Conservation (phyloP, 2,113 vertebrate genomes). For the Ochotona curzoniae region DNA sequence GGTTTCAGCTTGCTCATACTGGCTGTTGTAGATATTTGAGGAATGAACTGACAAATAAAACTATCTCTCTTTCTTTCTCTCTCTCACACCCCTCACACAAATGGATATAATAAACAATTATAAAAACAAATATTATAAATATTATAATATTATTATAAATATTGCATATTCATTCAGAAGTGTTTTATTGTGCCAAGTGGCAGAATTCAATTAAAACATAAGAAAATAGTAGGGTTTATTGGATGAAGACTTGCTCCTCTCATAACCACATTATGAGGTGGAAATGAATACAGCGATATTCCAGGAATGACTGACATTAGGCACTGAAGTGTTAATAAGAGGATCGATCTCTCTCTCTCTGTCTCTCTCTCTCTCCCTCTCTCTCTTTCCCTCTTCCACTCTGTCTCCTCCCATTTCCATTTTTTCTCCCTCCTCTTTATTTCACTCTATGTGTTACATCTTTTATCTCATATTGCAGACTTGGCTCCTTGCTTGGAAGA, state of each 20-base stretch:
- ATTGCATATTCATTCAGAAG: background rate
- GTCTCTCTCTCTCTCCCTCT: background rate
- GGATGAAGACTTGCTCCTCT: background rate
- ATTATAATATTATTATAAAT: no score
- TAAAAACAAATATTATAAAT: background rate
- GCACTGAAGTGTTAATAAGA: background rate
- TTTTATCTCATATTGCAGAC: background rate
- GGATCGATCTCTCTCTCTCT: background rate
- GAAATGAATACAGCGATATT: background rate
- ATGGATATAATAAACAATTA: no score
- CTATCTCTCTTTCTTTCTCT: no score
- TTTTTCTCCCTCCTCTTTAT: no score
- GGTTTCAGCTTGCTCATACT: no score
- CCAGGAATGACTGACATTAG: background rate
- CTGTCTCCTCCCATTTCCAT: no score
- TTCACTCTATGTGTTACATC: background rate
- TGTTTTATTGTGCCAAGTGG: background rate
- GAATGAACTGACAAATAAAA: no score
- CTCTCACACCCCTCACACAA: no score
- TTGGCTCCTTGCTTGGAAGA: background rate
- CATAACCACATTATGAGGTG: background rate
- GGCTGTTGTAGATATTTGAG: no score
- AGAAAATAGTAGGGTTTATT: background rate
- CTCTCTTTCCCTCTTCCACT: no score
- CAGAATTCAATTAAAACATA: background rate